A percentile compares a stretch with the other conserved stretches of the same genome.
phyloP scores from a whole-genome alignment of 92 coral and sea anemone genomes.

The Palythoa grandiflora region DNA sequence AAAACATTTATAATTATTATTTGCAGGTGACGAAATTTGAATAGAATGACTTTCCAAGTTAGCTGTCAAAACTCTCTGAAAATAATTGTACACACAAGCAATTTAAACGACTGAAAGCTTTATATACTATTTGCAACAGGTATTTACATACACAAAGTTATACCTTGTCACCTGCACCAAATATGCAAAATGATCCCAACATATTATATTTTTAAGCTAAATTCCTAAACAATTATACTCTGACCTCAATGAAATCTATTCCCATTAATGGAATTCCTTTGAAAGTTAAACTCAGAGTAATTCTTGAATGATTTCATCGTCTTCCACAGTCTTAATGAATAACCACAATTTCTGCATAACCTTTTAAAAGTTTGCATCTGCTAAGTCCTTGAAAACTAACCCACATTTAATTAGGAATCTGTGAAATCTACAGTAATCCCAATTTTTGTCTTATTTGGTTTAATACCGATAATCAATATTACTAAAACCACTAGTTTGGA shows the following conservation, averaged over 20 bases:
- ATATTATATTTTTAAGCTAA: neutral
- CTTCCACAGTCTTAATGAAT: neutral
- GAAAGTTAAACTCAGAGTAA: neutral
- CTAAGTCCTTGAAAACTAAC: neutral
- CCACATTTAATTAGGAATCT: neutral
- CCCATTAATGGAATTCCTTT: neutral
- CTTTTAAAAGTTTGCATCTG: neutral
- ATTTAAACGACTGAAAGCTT: neutral
- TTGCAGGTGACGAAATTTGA: neutral
- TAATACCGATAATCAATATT: constrained; percentile 32
- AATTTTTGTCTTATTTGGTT: constrained; percentile 17
- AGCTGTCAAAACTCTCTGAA: neutral
- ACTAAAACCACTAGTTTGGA: neutral
- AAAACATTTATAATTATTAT: neutral
- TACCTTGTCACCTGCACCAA: neutral
- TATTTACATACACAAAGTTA: neutral
- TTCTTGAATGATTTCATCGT: neutral
- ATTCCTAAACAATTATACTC: neutral
- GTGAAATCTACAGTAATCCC: neutral
- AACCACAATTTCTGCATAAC: neutral
- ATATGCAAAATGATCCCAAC: neutral
- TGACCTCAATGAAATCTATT: neutral
- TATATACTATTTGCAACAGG: neutral
- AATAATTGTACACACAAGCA: neutral
- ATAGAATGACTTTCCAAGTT: neutral